Evolutionary conservation across 2,113 vertebrate genomes (phyloP).

Genomic region (Grallaria varia): DNA sequence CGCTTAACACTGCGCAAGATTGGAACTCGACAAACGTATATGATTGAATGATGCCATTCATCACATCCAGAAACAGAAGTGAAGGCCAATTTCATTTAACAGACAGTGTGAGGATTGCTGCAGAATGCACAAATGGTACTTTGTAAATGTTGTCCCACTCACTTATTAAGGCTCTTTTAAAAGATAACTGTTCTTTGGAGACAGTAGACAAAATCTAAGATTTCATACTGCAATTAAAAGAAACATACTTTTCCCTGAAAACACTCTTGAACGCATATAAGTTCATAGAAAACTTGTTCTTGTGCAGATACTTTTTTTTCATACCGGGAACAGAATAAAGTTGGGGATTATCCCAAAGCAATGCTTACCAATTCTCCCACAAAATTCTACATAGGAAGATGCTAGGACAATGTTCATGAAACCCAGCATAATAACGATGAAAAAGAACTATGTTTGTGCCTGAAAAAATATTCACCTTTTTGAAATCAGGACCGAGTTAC

Average conservation of each 20-base stretch:
- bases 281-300: neutral
- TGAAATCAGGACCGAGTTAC: neutral
- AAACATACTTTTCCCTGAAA: neutral
- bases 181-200: neutral
- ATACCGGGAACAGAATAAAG: neutral
- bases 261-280: neutral
- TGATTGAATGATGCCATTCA: conserved; percentile 70
- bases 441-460: neutral
- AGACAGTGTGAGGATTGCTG: conserved; percentile 60
- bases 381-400: neutral
- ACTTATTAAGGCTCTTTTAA: conserved; percentile 13
- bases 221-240: neutral
- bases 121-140: conserved; percentile 51
- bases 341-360: neutral
- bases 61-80: conserved; percentile 66
- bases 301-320: neutral
- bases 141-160: conserved; percentile 31
- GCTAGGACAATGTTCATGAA: neutral
- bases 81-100: conserved; percentile 65
- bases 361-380: neutral
- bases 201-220: neutral
- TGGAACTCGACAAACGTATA: conserved; percentile 60
- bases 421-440: neutral
- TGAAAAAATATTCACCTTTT: neutral
- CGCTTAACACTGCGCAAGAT: conserved; percentile 56